phyloP scores from a whole-genome alignment of 2,113 vertebrate species.

The Physeter macrocephalus region DNA sequence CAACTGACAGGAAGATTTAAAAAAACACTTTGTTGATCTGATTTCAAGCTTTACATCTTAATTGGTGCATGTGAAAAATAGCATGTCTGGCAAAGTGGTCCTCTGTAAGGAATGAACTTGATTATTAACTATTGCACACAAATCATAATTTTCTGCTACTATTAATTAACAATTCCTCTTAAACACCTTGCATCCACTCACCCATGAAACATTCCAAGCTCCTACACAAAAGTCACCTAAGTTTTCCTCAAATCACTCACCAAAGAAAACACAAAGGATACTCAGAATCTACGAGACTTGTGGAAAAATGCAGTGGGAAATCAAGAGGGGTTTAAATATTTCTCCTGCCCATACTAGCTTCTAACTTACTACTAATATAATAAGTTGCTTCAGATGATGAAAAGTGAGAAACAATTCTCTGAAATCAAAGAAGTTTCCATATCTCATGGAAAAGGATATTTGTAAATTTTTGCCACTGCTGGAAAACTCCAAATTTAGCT shows the following conservation, averaged over 20 bases:
- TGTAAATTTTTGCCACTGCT: neutral
- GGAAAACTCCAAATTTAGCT: neutral
- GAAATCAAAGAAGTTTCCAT: slow-evolving; percentile 18
- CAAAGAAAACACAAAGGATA: neutral
- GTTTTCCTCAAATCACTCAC: neutral
- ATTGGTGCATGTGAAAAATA: neutral
- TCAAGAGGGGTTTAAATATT: neutral
- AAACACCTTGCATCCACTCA: neutral
- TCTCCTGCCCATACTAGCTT: neutral
- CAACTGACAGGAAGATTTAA: neutral
- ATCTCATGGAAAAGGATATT: neutral
- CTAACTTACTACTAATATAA: slow-evolving; percentile 28
- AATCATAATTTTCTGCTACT: neutral
- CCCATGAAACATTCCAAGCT: neutral
- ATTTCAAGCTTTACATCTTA: slow-evolving; percentile 14
- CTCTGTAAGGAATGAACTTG: neutral
- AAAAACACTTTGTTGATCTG: neutral
- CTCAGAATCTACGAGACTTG: neutral
- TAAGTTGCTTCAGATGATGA: slow-evolving; percentile 13
- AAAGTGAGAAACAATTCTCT: neutral
- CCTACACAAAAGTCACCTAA: slow-evolving; percentile 5
- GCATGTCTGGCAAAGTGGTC: neutral
- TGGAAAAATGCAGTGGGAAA: neutral
- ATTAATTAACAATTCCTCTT: neutral
- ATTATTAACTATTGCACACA: neutral